Conservation (phyloP, 2,113 vertebrate genomes). For the Barbus barbus region DNA sequence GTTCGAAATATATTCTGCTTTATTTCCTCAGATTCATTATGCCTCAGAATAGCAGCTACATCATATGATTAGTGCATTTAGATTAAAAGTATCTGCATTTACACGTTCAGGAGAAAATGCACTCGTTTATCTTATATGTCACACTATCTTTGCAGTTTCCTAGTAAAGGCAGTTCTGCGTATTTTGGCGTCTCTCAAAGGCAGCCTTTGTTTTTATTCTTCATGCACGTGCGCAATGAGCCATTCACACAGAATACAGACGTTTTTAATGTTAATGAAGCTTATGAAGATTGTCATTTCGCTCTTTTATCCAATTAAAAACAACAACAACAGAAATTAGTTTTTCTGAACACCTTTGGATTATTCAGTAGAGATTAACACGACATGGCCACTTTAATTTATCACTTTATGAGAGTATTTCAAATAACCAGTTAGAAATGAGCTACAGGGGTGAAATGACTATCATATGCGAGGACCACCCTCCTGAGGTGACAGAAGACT, state of each 20-base stretch:
- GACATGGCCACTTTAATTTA: neutral
- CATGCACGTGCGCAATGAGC: constrained; percentile 5
- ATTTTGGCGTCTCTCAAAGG: neutral
- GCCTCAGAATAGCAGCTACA: neutral
- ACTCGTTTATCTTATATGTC: neutral
- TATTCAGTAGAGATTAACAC: neutral
- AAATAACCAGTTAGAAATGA: constrained; percentile 2
- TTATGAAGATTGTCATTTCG: neutral
- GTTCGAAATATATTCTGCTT: neutral
- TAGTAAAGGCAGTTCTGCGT: constrained; percentile 22
- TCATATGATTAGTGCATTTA: neutral
- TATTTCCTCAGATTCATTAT: neutral
- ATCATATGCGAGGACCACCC: constrained; percentile 4
- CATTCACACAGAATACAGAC: neutral
- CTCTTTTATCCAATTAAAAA: neutral
- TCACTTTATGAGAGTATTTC: neutral
- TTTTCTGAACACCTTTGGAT: neutral
- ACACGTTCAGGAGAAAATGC: neutral
- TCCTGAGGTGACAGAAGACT: constrained; percentile 7
- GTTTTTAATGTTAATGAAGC: neutral
- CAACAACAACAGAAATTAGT: neutral
- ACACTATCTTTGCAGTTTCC: constrained; percentile 13
- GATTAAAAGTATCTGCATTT: neutral
- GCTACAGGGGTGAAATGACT: neutral
- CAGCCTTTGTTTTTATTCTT: neutral